These are phyloP conservation scores for Perizoma affinitatum DNA, from an alignment of 2,888 invertebrate genomes.

Conservation along the genomic window DNA sequence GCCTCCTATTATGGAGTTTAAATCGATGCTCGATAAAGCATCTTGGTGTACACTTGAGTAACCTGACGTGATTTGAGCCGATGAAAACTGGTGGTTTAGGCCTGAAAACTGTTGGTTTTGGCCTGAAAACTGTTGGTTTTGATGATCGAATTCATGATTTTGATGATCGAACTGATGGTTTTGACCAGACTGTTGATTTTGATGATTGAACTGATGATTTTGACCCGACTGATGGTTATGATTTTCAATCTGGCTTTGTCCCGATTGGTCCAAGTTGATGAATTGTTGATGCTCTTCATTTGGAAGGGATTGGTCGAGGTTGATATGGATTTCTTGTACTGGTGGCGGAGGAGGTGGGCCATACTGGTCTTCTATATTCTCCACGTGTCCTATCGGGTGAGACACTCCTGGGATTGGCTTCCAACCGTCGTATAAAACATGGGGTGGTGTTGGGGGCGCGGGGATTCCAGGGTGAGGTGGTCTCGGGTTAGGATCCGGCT, in stretches of 20 bases:
- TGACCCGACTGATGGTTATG: constrained; percentile 17
- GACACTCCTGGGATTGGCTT: constrained; percentile 90
- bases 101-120: constrained; percentile 16
- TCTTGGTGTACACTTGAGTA: constrained; percentile 77
- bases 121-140: constrained; percentile 4
- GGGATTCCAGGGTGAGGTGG: constrained; percentile 88
- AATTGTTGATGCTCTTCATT: constrained; percentile 38
- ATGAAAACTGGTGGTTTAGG: constrained; percentile 8
- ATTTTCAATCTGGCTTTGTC: constrained; percentile 12
- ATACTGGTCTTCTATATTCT: constrained; percentile 60
- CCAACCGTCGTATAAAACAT: constrained; percentile 93
- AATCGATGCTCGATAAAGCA: constrained; percentile 69
- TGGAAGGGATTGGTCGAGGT: constrained; percentile 58
- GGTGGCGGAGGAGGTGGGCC: constrained; percentile 67
- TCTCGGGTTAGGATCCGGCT: constrained; percentile 83
- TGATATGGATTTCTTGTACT: constrained; percentile 58
- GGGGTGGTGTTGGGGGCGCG: constrained; percentile 89
- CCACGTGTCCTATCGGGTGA: constrained; percentile 64
- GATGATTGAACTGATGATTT: constrained; percentile 30
- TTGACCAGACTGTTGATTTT: constrained; percentile 32
- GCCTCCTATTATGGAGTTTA: constrained; percentile 73
- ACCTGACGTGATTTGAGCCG: constrained; percentile 66
- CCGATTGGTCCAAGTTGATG: constrained; percentile 17
- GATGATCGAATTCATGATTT: constrained; percentile 23
- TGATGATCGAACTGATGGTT: constrained; percentile 36